phyloP scores from a whole-genome alignment of 1,140 invertebrate species.

The Drosophila melanogaster region Release_6_plus_ISO1_MT NT_033779.5:2285001-2285500 shows the following conservation, averaged over 20 bases:
- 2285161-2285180: background rate
- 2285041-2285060: no score
- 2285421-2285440: background rate
- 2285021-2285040: no score
- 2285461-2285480: background rate
- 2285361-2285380: background rate
- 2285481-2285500: conserved; percentile 1
- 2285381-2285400: background rate
- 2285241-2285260: background rate
- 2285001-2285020: no score
- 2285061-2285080: background rate
- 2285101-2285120: background rate
- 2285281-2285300: background rate
- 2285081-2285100: background rate
- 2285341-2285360: conserved; percentile 5
- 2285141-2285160: background rate
- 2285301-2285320: conserved; percentile 7
- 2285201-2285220: background rate
- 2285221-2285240: background rate
- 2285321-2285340: conserved; percentile 1
- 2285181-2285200: background rate
- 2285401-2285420: background rate
- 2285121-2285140: no score
- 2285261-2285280: conserved; percentile 4
- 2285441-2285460: background rate